Evolutionary conservation across 2,888 invertebrate species (phyloP).

Genomic region (Drosophila affinis): DNA sequence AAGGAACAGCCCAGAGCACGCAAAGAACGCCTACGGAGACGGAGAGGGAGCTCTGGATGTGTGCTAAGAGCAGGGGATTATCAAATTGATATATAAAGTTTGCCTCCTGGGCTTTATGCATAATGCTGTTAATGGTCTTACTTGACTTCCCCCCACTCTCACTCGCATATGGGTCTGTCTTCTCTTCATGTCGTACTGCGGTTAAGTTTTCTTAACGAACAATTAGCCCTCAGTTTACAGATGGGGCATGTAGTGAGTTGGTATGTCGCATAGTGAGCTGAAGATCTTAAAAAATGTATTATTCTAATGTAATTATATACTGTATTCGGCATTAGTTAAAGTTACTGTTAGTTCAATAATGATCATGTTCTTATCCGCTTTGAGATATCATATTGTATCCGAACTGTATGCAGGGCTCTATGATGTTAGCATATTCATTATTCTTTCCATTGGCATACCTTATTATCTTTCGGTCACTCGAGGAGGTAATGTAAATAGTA

Average conservation of each 20-base stretch:
- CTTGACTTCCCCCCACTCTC: constrained; percentile 23
- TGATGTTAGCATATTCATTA: too few relatives aligned
- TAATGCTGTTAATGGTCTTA: constrained; percentile 51
- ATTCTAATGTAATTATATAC: too few relatives aligned
- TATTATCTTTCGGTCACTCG: too few relatives aligned
- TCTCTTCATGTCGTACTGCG: constrained; percentile 8
- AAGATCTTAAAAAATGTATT: background rate
- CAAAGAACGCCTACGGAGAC: constrained; percentile 39
- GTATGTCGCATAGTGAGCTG: too few relatives aligned
- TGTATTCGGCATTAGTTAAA: too few relatives aligned
- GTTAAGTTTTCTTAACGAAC: constrained; percentile 5
- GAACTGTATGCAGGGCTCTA: too few relatives aligned
- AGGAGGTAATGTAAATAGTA: background rate
- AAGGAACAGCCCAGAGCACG: constrained; percentile 36
- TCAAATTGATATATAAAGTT: constrained; percentile 53
- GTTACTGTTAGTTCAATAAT: too few relatives aligned
- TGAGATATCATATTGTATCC: too few relatives aligned
- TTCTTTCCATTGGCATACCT: too few relatives aligned
- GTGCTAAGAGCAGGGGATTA: constrained; percentile 41
- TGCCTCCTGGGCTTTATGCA: constrained; percentile 42
- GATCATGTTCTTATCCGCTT: too few relatives aligned
- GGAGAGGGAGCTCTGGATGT: constrained; percentile 9
- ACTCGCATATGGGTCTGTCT: constrained; percentile 11
- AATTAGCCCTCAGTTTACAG: background rate
- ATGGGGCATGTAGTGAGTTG: background rate